phyloP scores from a whole-genome alignment of 2,113 vertebrate genomes.

The Callospermophilus lateralis region DNA sequence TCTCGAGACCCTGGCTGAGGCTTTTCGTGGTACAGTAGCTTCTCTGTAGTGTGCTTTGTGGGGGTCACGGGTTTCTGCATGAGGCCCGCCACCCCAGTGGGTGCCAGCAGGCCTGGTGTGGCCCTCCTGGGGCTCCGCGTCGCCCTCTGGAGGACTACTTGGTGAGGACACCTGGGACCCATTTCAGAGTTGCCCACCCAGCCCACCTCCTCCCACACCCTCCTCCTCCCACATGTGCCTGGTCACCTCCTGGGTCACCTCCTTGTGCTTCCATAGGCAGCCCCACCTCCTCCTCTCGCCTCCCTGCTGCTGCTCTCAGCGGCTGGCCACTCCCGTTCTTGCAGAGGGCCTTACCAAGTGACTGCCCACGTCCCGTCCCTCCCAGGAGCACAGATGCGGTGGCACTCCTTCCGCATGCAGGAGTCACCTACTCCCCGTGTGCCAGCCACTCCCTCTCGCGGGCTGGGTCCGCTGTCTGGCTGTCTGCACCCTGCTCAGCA shows the following conservation, averaged over 20 bases:
- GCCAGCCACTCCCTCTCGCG: neutral
- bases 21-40: neutral
- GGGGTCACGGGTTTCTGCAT: fast-evolving
- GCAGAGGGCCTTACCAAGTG: neutral
- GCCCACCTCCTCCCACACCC: no score
- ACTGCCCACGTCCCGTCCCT: neutral
- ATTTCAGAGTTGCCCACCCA: no score
- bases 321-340: neutral
- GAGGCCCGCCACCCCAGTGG: neutral
- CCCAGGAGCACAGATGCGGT: neutral
- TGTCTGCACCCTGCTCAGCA: constrained; percentile 85
- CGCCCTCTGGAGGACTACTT: no score
- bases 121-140: no score
- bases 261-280: no score
- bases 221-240: no score
- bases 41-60: fast-evolving
- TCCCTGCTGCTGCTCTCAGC: neutral
- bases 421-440: neutral
- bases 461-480: neutral
- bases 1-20: neutral
- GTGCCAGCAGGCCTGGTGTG: neutral
- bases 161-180: no score
- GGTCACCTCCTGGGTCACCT: no score
- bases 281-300: neutral
- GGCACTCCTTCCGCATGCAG: fast-evolving